Evolutionary conservation across 1,140 invertebrate genomes (phyloP), one percentile per base, ranked within the genome.

Genomic region (Leptopilina boulardi): DNA sequence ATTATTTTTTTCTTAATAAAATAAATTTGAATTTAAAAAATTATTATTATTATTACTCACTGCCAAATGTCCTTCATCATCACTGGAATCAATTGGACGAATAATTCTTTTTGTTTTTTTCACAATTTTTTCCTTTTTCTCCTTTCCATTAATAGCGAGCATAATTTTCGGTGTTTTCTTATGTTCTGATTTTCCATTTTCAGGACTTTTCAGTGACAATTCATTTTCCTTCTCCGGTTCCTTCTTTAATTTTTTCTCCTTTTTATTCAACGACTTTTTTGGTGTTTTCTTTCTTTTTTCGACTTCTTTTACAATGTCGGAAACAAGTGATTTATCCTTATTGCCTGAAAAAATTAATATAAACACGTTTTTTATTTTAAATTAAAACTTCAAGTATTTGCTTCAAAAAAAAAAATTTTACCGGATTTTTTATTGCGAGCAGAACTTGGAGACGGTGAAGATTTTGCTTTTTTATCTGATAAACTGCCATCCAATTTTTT

Each of bases 51-150:
- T 6, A 8, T 9, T 38, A 83, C 82, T 75, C 81, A 88, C 85
- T 41, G 80, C 74, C 47, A 87, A 71, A 70, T 85, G 82, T 42
- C 26, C 80, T 66, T 87, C 88, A 30, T 89, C 88, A n/a, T 88
- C 87, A 74, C 84, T 89, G 0, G 87, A 87, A 77, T 87, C 83
- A 74, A 81, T 70, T 18, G 71, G 21, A 47, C 66, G 77, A 54
- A 83, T 75, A 15, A 87, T 83, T 82, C 87, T 19, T 74, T 76
- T 83, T 70, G 56, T 70, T 71, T 83, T 41, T 83, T 83, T 34
- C 4, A 30, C 74, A 70, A 5, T 82, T 83, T 71, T 76, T 80
- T 72, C 72, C 71, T 73, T 23, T 38, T 59, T 79, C 56, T 34
- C 59, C 3, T 47, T 77, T 77, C 47, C 59, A 26, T 30, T 66